Evolutionary conservation across 2,888 invertebrate genomes (phyloP), one percentile per base, ranked within the genome.

Genomic region (Pocota personata): DNA sequence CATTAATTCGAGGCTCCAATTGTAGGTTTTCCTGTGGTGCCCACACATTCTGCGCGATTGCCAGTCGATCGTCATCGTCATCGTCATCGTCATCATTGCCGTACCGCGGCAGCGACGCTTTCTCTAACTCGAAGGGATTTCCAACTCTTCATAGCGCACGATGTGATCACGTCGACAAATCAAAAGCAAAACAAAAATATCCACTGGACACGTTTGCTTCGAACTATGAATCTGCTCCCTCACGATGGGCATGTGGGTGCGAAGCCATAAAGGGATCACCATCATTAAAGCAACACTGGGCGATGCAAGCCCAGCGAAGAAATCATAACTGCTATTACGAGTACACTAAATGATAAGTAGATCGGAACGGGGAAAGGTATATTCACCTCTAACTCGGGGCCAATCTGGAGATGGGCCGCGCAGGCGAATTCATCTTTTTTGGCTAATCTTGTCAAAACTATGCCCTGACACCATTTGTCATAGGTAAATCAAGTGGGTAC

Each of bases 1-100:
- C 86, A 86, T 86, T 86, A 86, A 86, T 86, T 86, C 86, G 77
- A 86, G 77, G 76, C 66, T 82, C 76, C 86, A 86, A 86, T 86
- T 86, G 86, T 76, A 86, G 86, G 86, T 66, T 86, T 86, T 80
- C 43, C 55, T 52, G 60, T 57, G 30, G 21, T 82, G 86, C 86
- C 86, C 86, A 86, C 86, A 86, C 86, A 82, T 55, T 80, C 73
- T 57, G 43, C 21, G 43, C 62, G 69, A 78, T 82, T 78, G 71
- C 78, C 37, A 37, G 67, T 82, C 67, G 60, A 21, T 75, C 73
- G 75, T 73, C 27, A 14, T 12, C 35, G 58, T n/a, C 30, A 35
- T 58, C 48, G 43, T 58, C 66, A 16, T 79, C 72, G 37, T 72
- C 73, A 50, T 66, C 66, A 48, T 35, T 55, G 43, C 35, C 57